These are phyloP conservation scores for Sinella curviseta DNA, from an alignment of 1,140 invertebrate genomes.

Conservation along the genomic window DNA sequence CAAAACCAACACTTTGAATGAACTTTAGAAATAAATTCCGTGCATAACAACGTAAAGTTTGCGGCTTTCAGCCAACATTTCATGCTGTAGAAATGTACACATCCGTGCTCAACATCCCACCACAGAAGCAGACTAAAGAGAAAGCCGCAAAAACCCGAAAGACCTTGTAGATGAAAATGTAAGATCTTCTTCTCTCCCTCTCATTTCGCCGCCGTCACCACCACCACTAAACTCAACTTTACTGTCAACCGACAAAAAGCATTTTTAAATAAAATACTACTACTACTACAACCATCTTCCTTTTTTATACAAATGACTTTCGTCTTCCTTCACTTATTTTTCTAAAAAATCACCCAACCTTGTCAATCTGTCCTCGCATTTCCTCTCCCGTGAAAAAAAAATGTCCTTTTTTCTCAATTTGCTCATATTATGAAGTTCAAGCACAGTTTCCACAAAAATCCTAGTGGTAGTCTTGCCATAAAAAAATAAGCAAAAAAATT, in stretches of 20 bases:
- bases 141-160: constrained; percentile 25
- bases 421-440: neutral
- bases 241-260: neutral
- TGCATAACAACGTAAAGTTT: neutral
- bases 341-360: neutral
- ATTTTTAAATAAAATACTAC: neutral
- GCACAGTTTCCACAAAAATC: neutral
- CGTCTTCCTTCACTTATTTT: neutral
- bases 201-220: neutral
- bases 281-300: neutral
- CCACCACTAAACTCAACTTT: neutral
- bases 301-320: neutral
- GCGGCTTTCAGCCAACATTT: constrained; percentile 21
- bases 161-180: constrained; percentile 22
- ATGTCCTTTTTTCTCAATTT: neutral
- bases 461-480: neutral
- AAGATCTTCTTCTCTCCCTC: neutral
- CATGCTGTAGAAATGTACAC: neutral
- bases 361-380: constrained; percentile 1
- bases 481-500: constrained; percentile 15
- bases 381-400: neutral
- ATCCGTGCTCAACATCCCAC: constrained; percentile 16
- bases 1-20: neutral
- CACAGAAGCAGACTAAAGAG: constrained; percentile 15
- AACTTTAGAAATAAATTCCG: constrained; percentile 7